phyloP scores from a whole-genome alignment of 2,113 vertebrate genomes.

The Nansenia antarctica region DNA sequence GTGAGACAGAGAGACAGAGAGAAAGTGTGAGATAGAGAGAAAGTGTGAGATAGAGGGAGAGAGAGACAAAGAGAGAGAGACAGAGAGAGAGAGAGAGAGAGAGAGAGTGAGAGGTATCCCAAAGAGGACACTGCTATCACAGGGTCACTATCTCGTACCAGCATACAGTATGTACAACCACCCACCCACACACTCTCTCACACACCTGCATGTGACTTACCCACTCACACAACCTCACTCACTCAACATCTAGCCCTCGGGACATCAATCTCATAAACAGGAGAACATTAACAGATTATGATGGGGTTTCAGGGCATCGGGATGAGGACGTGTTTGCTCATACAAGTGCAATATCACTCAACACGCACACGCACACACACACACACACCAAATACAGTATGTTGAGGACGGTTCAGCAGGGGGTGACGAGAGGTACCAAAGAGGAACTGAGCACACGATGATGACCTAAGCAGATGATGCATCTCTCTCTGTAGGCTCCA shows the following conservation, averaged over 20 bases:
- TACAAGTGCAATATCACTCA: conserved; percentile 1
- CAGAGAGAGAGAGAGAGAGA: background rate
- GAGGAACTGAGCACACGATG: too few species aligned
- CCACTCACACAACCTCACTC: background rate
- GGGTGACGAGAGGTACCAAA: too few species aligned
- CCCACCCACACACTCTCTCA: background rate
- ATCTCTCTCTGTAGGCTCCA: too few species aligned
- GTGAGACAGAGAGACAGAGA: background rate
- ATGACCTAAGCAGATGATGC: too few species aligned
- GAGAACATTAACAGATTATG: conserved; percentile 43
- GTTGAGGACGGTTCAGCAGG: background rate
- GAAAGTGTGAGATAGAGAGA: conserved; percentile 13
- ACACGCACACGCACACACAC: conserved; percentile 1
- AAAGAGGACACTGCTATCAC: background rate
- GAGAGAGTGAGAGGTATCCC: background rate
- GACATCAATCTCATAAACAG: conserved; percentile 36
- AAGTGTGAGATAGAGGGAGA: background rate
- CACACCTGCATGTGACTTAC: too few species aligned
- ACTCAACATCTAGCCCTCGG: conserved; percentile 10
- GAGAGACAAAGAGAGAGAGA: too few species aligned
- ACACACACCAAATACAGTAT: background rate
- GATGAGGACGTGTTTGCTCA: conserved; percentile 1
- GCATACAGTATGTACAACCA: background rate
- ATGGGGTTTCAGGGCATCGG: conserved; percentile 11
- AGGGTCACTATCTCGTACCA: background rate